Percentiles rank a stretch among this genome's conserved stretches.
These are phyloP conservation scores for Acholoe squamosa DNA, from an alignment of 2,888 invertebrate species.

Conservation along the genomic window DNA sequence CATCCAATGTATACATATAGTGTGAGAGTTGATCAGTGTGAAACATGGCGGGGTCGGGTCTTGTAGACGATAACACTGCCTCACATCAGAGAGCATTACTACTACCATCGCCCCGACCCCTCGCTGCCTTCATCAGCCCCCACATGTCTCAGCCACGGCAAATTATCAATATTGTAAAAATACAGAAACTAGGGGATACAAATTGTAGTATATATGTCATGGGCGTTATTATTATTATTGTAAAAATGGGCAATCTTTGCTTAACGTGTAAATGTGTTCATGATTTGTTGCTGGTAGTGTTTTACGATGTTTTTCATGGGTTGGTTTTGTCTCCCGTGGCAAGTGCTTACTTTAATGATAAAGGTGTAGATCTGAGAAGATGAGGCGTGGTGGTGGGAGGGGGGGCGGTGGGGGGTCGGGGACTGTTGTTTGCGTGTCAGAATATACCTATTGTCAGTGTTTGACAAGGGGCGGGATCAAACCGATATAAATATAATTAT, in stretches of 20 bases:
- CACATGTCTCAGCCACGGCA: not conserved
- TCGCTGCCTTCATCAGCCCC: not conserved
- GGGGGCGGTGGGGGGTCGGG: constrained; percentile 10
- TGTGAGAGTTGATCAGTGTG: too few relatives aligned
- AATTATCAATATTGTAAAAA: too few relatives aligned
- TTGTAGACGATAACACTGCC: constrained; percentile 16
- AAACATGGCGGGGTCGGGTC: not conserved
- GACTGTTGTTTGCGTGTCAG: constrained; percentile 48
- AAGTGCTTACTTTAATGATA: constrained; percentile 9
- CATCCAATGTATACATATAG: not conserved
- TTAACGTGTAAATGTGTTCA: not conserved
- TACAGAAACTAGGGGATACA: too few relatives aligned
- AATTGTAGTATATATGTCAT: too few relatives aligned
- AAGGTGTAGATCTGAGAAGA: not conserved
- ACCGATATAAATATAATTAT: constrained; percentile 37
- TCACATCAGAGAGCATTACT: constrained; percentile 37
- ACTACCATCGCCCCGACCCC: constrained; percentile 36
- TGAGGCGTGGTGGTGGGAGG: not conserved
- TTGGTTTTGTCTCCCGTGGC: not conserved
- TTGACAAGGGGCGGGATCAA: constrained; percentile 35
- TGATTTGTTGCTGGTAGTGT: not conserved
- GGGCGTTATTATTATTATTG: too few relatives aligned
- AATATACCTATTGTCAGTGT: constrained; percentile 34
- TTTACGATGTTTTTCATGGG: not conserved
- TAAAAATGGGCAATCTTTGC: too few relatives aligned